phyloP scores from a whole-genome alignment of 2,888 invertebrate species.

The Macrophya annulata region DNA sequence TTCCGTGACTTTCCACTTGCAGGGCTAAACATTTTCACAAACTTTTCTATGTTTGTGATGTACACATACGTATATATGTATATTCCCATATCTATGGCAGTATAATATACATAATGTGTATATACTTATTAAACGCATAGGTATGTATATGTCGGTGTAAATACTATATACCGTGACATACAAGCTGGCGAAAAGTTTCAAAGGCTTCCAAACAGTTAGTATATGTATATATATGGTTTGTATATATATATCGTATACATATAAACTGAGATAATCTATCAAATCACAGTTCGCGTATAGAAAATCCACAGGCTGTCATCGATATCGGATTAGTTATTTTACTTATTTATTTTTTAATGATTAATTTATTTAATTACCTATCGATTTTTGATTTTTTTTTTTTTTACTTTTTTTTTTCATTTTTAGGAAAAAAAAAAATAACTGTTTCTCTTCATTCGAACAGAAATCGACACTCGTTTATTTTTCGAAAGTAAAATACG shows the following conservation, averaged over 20 bases:
- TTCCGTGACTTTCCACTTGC: conserved; percentile 33
- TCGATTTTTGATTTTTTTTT: too few species aligned
- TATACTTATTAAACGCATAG: neutral
- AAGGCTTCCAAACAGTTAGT: conserved; percentile 4
- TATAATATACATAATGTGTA: neutral
- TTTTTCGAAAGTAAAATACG: too few species aligned
- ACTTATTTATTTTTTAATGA: neutral
- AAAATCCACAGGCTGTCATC: neutral
- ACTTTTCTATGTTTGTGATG: neutral
- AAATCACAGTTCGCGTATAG: neutral
- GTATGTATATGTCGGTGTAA: neutral
- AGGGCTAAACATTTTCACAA: neutral
- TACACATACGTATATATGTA: neutral
- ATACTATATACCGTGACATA: neutral
- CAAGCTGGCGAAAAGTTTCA: neutral
- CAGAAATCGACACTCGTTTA: too few species aligned
- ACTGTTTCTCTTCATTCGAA: too few species aligned
- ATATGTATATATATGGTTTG: neutral
- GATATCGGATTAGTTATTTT: neutral
- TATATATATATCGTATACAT: neutral
- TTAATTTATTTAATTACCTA: neutral
- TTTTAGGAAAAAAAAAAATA: too few species aligned
- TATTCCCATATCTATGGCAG: neutral
- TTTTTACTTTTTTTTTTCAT: too few species aligned
- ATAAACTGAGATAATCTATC: conserved; percentile 5